Conservation (phyloP, 2,113 vertebrate genomes). For the Turnix velox region DNA sequence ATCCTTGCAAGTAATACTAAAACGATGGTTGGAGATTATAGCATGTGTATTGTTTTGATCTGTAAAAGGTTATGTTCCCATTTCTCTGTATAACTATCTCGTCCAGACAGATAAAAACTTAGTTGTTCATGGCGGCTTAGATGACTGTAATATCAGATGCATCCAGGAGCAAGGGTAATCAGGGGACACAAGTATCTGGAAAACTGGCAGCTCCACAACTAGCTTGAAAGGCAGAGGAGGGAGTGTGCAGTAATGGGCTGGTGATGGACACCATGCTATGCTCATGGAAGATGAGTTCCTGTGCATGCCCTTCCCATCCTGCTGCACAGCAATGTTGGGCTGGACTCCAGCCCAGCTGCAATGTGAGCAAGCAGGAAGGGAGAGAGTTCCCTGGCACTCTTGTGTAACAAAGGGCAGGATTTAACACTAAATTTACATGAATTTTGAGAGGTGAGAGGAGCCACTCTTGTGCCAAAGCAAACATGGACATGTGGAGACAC, state of each 20-base stretch:
- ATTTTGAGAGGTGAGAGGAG: constrained; percentile 41
- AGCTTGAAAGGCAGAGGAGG: background rate
- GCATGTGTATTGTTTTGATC: background rate
- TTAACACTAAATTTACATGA: constrained; percentile 35
- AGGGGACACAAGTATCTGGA: background rate
- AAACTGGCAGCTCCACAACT: background rate
- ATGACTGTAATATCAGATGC: background rate
- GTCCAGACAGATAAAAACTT: background rate
- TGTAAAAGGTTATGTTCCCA: background rate
- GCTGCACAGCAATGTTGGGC: background rate
- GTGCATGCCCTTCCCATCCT: background rate
- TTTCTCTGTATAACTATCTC: background rate
- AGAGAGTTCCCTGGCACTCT: constrained; percentile 1
- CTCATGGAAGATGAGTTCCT: background rate
- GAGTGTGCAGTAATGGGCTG: background rate
- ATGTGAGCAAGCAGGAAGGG: background rate
- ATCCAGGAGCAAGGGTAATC: background rate
- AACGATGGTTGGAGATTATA: background rate
- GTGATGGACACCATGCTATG: background rate
- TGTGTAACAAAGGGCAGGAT: constrained; percentile 34
- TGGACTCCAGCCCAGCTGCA: background rate
- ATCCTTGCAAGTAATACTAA: background rate
- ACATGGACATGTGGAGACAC: constrained; percentile 44
- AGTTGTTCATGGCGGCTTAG: background rate
- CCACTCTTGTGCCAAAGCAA: constrained; percentile 31